phyloP scores from a whole-genome alignment of 2,888 invertebrate genomes.

The Chrysomela aeneicollis region DNA sequence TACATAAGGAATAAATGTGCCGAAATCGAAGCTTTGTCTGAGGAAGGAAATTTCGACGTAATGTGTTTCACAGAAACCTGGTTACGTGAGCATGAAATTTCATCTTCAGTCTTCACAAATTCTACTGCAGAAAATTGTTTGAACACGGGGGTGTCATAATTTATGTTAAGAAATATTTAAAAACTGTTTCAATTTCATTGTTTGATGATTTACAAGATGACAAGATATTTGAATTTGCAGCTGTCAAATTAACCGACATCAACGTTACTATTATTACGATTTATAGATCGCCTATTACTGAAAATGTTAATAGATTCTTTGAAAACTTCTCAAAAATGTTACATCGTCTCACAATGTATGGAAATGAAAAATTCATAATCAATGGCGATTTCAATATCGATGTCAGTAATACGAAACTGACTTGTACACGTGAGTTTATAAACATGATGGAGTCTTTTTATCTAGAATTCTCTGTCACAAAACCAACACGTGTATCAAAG shows the following conservation, averaged over 20 bases:
- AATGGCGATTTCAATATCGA: neutral
- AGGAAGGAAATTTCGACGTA: slow-evolving; percentile 1
- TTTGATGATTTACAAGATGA: slow-evolving; percentile 1
- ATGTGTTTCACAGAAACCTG: no score
- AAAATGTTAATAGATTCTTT: slow-evolving; percentile 4
- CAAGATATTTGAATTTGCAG: slow-evolving; percentile 5
- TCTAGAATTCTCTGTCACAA: slow-evolving; percentile 4
- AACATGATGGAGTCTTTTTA: neutral
- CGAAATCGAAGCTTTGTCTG: slow-evolving; percentile 2
- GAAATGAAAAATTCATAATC: slow-evolving; percentile 5
- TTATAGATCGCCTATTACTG: slow-evolving; percentile 12
- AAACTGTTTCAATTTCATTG: neutral
- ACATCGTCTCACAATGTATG: neutral
- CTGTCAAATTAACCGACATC: neutral
- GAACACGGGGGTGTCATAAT: slow-evolving; percentile 15
- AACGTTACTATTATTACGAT: slow-evolving; percentile 8
- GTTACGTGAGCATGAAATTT: no score
- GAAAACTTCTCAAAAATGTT: slow-evolving; percentile 9
- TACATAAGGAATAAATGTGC: no score
- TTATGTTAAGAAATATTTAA: neutral
- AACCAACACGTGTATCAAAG: slow-evolving; percentile 12
- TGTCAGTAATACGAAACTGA: neutral
- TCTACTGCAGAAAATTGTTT: neutral
- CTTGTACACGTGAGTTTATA: neutral
- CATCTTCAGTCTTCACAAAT: slow-evolving; percentile 5